These are phyloP conservation scores for Rhinolophus sinicus DNA, from an alignment of 2,113 vertebrate species.

Conservation along the genomic window DNA sequence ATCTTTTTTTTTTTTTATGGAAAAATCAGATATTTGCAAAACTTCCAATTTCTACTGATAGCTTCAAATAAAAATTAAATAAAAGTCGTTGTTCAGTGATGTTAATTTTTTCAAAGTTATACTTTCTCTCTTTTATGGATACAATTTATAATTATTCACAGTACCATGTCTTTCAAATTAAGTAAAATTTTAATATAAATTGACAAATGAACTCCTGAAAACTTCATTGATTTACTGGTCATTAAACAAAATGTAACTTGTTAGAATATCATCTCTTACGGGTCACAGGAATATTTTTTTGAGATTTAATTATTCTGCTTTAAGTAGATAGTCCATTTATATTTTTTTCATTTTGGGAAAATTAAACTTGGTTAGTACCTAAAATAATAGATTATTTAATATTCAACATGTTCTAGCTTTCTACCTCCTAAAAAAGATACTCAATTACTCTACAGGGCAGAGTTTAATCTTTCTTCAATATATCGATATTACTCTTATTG, in stretches of 20 bases:
- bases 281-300: not conserved
- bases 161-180: conserved; percentile 28
- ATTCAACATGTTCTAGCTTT: not conserved
- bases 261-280: conserved; percentile 19
- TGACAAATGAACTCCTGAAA: conserved; percentile 43
- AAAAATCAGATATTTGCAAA: conserved; percentile 39
- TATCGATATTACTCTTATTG: not conserved
- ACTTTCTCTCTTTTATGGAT: conserved; percentile 48
- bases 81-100: not conserved
- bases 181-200: conserved; percentile 47
- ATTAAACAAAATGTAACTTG: conserved; percentile 25
- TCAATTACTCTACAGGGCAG: not conserved
- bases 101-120: not conserved
- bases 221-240: conserved; percentile 1
- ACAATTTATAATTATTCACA: conserved; percentile 58
- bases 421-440: not conserved
- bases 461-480: not conserved
- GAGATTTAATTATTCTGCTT: not conserved
- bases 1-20: not conserved
- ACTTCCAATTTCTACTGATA: conserved; percentile 21
- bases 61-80: conserved; percentile 61
- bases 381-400: not conserved
- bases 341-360: conserved; percentile 14
- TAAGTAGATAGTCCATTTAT: not conserved
- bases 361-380: not conserved